These are phyloP conservation scores for Chrysopa pallens DNA, from an alignment of 1,140 invertebrate genomes.

Conservation along the genomic window DNA sequence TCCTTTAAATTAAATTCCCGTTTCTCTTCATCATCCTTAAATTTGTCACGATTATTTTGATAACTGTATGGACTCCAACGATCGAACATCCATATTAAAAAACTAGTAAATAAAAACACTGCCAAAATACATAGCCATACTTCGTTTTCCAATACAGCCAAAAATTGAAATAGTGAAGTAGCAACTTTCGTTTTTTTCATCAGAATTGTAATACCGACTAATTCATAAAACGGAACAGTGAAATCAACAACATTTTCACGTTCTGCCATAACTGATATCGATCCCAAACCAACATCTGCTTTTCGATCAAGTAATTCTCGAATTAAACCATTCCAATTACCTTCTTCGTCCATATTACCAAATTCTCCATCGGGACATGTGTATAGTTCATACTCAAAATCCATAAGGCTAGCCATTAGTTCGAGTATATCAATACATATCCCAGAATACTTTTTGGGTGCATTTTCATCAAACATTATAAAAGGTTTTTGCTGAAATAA, in stretches of 20 bases:
- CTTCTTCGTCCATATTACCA: conserved; percentile 69
- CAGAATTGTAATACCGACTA: conserved; percentile 84
- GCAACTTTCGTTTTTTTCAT: conserved; percentile 64
- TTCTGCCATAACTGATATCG: conserved; percentile 85
- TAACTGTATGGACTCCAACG: conserved; percentile 92
- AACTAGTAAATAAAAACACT: conserved; percentile 87
- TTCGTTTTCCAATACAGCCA: conserved; percentile 86
- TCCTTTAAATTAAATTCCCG: conserved; percentile 90
- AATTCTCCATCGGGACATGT: conserved; percentile 61
- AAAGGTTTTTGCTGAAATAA: conserved; percentile 65
- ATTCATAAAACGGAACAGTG: conserved; percentile 87
- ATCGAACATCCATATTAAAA: conserved; percentile 91
- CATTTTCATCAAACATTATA: conserved; percentile 49
- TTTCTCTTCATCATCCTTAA: conserved; percentile 86
- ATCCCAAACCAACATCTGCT: conserved; percentile 76
- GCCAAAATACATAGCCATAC: conserved; percentile 93
- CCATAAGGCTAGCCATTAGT: conserved; percentile 59
- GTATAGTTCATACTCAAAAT: conserved; percentile 79
- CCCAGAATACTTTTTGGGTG: conserved; percentile 55
- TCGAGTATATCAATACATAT: conserved; percentile 88
- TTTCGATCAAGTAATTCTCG: conserved; percentile 76
- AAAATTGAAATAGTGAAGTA: conserved; percentile 89
- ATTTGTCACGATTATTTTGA: conserved; percentile 86
- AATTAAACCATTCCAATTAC: conserved; percentile 85
- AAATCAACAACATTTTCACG: conserved; percentile 88